Evolutionary conservation across 2,113 vertebrate species (phyloP), one percentile per base, ranked within the genome.

Genomic region (Grus americana): DNA sequence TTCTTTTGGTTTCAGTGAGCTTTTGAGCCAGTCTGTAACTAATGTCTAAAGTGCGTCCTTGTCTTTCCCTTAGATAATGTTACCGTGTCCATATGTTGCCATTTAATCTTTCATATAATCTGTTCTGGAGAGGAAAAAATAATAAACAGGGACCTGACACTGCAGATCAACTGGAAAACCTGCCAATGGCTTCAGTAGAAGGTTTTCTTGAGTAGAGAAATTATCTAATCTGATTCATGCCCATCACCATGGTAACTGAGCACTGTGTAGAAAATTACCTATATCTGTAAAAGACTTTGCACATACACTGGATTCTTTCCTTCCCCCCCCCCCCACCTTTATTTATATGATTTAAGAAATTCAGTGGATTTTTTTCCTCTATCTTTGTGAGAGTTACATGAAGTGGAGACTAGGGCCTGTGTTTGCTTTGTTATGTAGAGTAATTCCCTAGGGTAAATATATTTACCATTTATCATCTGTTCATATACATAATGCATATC

Each of bases 161-260:
- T 34, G 20, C 49, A 67, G 66, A 75, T 70, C 29, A 36, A 72
- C 52, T 63, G 71, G 58, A 90, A 96, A 86, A 82, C 44, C 62
- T 63, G 44, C 15, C 62, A 72, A 2, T 63, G 71, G 26, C 74
- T 90, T 82, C 71, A 70, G 32, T 4, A 65, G 81, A 50, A 88
- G 67, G 47, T 84, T 87, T 90, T 71, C 62, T 57, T 42, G 26
- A 67, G 67, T 50, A 61, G 73, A 62, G 58, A 92, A 90, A 87
- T 90, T 83, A 90, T 76, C 71, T 92, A 50, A 86, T 79, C 79
- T 87, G 70, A 75, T 79, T 66, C 67, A 71, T 80, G 62, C 29
- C 42, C 63, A 75, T 94, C 63, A 57, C 92, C 68, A 94, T 95
- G 78, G 90, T 84, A 84, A 94, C 90, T 62, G 57, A 87, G 54